A percentile compares a stretch with the other conserved stretches of the same genome.
Evolutionary conservation across 37 sponge, comb jelly and placozoan species (phyloP).

Genomic region (Chondrilla cf. caribensis): DNA sequence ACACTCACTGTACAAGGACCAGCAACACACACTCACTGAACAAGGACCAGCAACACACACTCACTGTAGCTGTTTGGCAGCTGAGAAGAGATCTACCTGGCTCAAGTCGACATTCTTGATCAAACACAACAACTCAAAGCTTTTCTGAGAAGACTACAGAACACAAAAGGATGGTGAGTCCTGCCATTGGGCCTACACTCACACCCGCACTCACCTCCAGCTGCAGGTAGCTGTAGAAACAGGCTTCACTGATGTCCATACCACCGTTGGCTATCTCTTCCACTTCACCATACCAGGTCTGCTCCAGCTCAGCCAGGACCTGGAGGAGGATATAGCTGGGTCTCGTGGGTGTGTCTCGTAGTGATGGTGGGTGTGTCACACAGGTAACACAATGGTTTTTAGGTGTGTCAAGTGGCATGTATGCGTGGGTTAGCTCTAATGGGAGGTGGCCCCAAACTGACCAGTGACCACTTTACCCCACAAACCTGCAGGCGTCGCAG

Average conservation of each 20-base stretch:
- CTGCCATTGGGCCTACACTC: too few species aligned
- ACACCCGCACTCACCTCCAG: slow-evolving; percentile 48
- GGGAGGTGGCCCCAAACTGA: too few species aligned
- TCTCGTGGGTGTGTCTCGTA: too few species aligned
- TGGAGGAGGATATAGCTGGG: slow-evolving; percentile 13
- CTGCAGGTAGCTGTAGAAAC: slow-evolving; percentile 58
- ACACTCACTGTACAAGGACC: too few species aligned
- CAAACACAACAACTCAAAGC: slow-evolving; percentile 75
- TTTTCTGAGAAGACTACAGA: slow-evolving; percentile 53
- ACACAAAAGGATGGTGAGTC: too few species aligned
- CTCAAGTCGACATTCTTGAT: slow-evolving; percentile 52
- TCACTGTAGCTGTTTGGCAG: slow-evolving; percentile 70
- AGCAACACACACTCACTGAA: background rate
- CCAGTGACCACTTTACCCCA: background rate
- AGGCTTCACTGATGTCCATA: slow-evolving; percentile 41
- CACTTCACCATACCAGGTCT: slow-evolving; percentile 74
- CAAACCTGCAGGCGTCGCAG: slow-evolving; percentile 61
- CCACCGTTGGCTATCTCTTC: slow-evolving; percentile 52
- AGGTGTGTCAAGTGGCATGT: too few species aligned
- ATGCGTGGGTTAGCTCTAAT: too few species aligned
- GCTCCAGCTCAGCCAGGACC: slow-evolving; percentile 80
- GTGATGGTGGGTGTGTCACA: too few species aligned
- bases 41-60: background rate
- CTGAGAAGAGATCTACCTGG: slow-evolving; percentile 42
- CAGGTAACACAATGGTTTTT: too few species aligned